Evolutionary conservation across 2,113 vertebrate genomes (phyloP).

Genomic region (Pituophis catenifer): DNA sequence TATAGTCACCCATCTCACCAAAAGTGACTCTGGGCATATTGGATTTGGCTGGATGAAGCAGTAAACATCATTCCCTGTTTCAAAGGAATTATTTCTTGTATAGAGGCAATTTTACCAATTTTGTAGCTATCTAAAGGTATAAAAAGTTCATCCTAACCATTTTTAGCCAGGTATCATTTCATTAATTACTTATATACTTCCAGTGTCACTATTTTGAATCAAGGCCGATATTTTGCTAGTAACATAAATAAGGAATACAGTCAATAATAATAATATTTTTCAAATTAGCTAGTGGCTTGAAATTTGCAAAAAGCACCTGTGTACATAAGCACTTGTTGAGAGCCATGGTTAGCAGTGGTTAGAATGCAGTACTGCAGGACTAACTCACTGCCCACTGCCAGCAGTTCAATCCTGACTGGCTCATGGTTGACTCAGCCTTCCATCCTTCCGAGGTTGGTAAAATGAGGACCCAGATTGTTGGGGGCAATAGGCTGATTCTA

Average conservation of each 20-base stretch:
- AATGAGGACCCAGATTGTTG: too few species aligned
- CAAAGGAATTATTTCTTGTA: background rate
- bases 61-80: background rate
- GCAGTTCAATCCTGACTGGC: too few species aligned
- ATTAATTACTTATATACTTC: background rate
- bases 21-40: background rate
- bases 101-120: slow-evolving; percentile 9
- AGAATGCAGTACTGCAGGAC: too few species aligned
- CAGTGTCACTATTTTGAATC: background rate
- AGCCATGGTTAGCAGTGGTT: too few species aligned
- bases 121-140: slow-evolving; percentile 65
- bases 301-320: background rate
- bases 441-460: too few species aligned
- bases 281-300: slow-evolving; percentile 23
- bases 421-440: too few species aligned
- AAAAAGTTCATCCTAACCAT: slow-evolving; percentile 31
- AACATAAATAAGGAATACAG: background rate
- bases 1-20: background rate
- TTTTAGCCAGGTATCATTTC: background rate
- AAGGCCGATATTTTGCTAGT: slow-evolving; percentile 14
- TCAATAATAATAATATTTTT: slow-evolving; percentile 29
- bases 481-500: too few species aligned
- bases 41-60: background rate
- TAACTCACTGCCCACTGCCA: too few species aligned
- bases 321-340: background rate